Percentiles rank a stretch among this genome's conserved stretches.
These are phyloP conservation scores for Regulus satrapa DNA, from an alignment of 2,113 vertebrate genomes.

Conservation along the genomic window DNA sequence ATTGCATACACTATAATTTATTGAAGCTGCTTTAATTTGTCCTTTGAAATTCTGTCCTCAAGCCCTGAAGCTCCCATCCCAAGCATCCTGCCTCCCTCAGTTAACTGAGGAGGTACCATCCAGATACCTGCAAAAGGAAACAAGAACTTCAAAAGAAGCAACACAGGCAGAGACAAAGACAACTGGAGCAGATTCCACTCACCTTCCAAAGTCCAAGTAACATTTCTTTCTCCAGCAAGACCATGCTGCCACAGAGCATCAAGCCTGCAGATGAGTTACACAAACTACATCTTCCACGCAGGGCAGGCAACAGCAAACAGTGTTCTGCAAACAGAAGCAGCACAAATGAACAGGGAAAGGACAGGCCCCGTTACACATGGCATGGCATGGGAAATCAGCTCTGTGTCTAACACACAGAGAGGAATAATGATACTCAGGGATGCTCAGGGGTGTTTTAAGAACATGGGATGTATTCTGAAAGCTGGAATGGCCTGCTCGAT, in stretches of 20 bases:
- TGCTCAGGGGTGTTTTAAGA: background rate
- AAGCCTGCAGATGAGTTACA: background rate
- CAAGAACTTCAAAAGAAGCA: background rate
- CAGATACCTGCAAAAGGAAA: background rate
- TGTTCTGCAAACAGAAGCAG: background rate
- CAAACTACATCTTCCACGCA: rapidly evolving
- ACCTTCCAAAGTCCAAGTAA: background rate
- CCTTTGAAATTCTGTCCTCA: background rate
- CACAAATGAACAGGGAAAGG: background rate
- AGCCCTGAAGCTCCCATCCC: background rate
- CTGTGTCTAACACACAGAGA: background rate
- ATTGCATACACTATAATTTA: background rate
- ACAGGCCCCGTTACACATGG: background rate
- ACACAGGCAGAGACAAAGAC: background rate
- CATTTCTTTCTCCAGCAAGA: background rate
- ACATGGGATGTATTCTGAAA: background rate
- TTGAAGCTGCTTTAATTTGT: background rate
- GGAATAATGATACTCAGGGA: background rate
- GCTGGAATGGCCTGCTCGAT: background rate
- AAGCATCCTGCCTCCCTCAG: background rate
- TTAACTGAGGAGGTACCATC: background rate
- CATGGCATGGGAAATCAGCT: background rate
- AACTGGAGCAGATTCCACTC: background rate
- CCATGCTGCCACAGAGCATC: background rate
- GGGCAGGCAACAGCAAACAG: background rate